Conservation (phyloP, 2,888 invertebrate species). For the Metellina segmentata region DNA sequence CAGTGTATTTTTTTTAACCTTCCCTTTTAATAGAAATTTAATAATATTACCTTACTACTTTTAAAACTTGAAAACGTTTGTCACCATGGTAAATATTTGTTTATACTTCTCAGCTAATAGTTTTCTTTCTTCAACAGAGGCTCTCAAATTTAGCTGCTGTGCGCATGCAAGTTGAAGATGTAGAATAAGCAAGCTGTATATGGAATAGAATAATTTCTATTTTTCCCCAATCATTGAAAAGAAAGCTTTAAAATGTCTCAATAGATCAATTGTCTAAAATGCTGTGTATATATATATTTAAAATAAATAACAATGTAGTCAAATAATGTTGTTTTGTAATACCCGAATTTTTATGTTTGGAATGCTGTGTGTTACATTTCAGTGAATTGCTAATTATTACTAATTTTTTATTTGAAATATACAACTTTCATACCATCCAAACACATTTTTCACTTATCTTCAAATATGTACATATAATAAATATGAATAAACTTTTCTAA, state of each 20-base stretch:
- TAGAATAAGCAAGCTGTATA: constrained; percentile 42
- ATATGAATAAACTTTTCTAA: constrained; percentile 7
- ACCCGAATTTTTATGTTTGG: not conserved
- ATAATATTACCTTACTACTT: no score
- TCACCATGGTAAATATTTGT: no score
- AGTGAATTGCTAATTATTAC: not conserved
- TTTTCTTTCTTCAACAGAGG: constrained; percentile 40
- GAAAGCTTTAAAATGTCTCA: constrained; percentile 18
- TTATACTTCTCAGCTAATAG: not conserved
- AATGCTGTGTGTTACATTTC: not conserved
- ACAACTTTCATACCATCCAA: constrained; percentile 16
- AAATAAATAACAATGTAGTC: constrained; percentile 32
- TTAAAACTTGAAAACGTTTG: no score
- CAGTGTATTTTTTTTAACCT: no score
- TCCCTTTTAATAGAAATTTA: no score
- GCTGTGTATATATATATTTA: constrained; percentile 44
- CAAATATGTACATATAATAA: constrained; percentile 38
- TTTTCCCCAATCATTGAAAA: constrained; percentile 45
- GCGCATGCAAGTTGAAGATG: constrained; percentile 64
- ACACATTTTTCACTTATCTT: not conserved
- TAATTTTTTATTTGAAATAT: constrained; percentile 54
- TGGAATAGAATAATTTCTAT: constrained; percentile 45
- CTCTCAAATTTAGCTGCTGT: constrained; percentile 25
- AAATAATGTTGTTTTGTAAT: not conserved
- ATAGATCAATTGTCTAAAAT: constrained; percentile 11